Conservation (phyloP, 2,113 vertebrate species). For the Periophthalmodon schlosseri region DNA sequence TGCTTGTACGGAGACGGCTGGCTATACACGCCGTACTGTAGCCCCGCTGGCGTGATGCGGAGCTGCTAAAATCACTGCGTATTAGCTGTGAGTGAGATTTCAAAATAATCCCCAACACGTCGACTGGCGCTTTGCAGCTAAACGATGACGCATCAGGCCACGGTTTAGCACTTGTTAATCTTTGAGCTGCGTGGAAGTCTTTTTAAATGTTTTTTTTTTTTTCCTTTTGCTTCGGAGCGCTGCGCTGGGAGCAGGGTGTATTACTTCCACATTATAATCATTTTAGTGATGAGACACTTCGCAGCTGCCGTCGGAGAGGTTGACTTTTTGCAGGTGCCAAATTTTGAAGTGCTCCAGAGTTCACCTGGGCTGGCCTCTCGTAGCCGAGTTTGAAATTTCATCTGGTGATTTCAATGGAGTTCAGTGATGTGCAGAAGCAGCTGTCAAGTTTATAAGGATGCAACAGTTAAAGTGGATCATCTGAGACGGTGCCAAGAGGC, state of each 20-base stretch:
- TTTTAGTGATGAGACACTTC: not conserved
- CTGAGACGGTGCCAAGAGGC: no score
- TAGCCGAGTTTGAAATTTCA: not conserved
- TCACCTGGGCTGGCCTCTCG: not conserved
- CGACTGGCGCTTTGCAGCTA: conserved; percentile 29
- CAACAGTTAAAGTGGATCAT: not conserved
- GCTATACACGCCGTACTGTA: conserved; percentile 9
- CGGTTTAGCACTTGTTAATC: conserved; percentile 48
- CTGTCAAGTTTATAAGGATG: not conserved
- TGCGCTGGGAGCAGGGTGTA: conserved; percentile 1
- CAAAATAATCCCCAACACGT: conserved; percentile 41
- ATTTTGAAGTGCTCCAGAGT: not conserved
- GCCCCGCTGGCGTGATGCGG: conserved; percentile 17
- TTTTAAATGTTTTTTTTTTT: not conserved
- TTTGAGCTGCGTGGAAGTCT: conserved; percentile 18
- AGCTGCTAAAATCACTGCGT: conserved; percentile 18
- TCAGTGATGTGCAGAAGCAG: not conserved
- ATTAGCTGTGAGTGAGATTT: conserved; percentile 42
- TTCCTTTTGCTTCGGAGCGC: not conserved
- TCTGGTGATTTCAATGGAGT: not conserved
- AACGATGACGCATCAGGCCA: conserved; percentile 52
- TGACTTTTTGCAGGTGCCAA: not conserved
- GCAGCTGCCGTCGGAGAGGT: not conserved
- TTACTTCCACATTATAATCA: not conserved
- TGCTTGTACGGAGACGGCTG: conserved; percentile 19